Percentiles rank a stretch among this genome's conserved stretches.
Conservation (phyloP, 2,797 vertebrate species). For the Coccyzus lansbergi region DNA sequence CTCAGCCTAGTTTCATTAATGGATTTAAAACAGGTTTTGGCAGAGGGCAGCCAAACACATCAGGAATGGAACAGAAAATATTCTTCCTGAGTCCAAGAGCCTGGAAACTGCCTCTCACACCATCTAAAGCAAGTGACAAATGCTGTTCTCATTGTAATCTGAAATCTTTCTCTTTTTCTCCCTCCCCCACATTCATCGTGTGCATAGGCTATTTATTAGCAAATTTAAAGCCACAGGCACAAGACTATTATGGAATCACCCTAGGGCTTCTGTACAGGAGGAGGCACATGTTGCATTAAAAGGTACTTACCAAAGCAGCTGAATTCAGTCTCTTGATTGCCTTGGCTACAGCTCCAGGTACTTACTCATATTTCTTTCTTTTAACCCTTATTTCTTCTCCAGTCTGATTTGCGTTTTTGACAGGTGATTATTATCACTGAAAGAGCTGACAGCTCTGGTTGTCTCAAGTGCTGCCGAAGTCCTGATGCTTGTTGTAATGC, state of each 20-base stretch:
- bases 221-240: conserved; percentile 36
- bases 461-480: background rate
- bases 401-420: conserved; percentile 28
- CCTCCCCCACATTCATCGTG: background rate
- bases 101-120: conserved; percentile 28
- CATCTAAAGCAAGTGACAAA: conserved; percentile 25
- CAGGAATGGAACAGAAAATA: conserved; percentile 49
- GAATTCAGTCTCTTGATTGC: background rate
- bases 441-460: conserved; percentile 7
- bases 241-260: background rate
- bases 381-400: conserved; percentile 29
- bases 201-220: background rate
- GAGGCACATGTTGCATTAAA: background rate
- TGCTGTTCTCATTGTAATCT: conserved; percentile 5
- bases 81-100: background rate
- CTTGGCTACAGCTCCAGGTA: background rate
- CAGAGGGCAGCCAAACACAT: background rate
- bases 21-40: conserved; percentile 45
- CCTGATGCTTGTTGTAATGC: background rate
- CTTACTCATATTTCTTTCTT: background rate
- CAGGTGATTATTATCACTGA: conserved; percentile 7
- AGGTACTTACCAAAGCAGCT: background rate
- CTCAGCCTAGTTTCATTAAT: conserved; percentile 10
- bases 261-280: background rate
- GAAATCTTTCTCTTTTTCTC: background rate